Percentiles rank a stretch among this genome's conserved stretches.
Conservation (phyloP, 2,888 invertebrate genomes). For the Tenodera sinensis region DNA sequence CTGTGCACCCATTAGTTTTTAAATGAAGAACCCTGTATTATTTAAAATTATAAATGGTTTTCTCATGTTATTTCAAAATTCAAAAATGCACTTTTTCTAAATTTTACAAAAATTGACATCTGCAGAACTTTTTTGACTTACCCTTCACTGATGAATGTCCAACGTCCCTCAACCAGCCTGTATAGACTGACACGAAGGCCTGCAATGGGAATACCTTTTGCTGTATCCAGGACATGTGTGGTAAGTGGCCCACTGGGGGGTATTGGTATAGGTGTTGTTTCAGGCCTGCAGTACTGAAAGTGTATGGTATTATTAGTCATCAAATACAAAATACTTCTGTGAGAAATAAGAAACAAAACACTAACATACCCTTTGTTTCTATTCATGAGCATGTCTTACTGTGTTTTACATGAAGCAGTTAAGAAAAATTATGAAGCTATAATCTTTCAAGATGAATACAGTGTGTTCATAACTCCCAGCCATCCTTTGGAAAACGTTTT, state of each 20-base stretch:
- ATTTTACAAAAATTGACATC: not conserved
- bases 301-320: not conserved
- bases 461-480: too few species aligned
- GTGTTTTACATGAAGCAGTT: not conserved
- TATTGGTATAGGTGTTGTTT: not conserved
- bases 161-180: slow-evolving; percentile 60
- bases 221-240: slow-evolving; percentile 71
- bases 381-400: not conserved
- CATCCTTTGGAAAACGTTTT: too few species aligned
- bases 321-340: not conserved
- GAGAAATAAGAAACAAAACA: not conserved
- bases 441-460: not conserved
- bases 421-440: not conserved
- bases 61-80: not conserved
- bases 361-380: not conserved
- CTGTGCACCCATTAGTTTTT: too few species aligned
- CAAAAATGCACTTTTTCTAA: not conserved
- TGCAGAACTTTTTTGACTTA: slow-evolving; percentile 41
- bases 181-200: slow-evolving; percentile 66
- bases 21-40: too few species aligned
- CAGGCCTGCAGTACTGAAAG: not conserved
- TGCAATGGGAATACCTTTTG: slow-evolving; percentile 62
- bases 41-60: too few species aligned
- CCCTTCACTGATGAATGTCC: slow-evolving; percentile 55
- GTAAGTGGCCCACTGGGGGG: slow-evolving; percentile 53